Evolutionary conservation across 2,113 vertebrate species (phyloP).

Genomic region (Ranitomeya variabilis): DNA sequence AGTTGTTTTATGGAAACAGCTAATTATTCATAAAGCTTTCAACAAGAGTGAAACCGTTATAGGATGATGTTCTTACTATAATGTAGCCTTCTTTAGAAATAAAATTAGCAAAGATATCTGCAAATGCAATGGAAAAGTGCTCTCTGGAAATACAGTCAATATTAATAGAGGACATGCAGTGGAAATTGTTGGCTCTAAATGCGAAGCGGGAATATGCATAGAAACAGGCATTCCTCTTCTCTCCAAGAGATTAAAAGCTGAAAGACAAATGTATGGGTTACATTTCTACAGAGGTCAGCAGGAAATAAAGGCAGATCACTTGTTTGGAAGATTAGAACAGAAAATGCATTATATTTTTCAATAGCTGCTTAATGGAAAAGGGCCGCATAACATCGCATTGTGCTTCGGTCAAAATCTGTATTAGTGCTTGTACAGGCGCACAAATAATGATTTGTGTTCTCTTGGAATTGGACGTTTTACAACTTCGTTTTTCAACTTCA

Average conservation of each 20-base stretch:
- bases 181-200: constrained; percentile 22
- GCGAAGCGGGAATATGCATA: not conserved
- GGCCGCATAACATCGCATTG: constrained; percentile 23
- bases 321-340: constrained; percentile 36
- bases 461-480: not conserved
- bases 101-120: not conserved
- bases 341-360: constrained; percentile 39
- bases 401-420: not conserved
- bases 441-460: constrained; percentile 36
- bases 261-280: constrained; percentile 34
- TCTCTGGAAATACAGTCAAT: constrained; percentile 5
- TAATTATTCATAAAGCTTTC: no score
- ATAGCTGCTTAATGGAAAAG: constrained; percentile 20
- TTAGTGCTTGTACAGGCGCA: not conserved
- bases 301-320: constrained; percentile 34
- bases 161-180: constrained; percentile 12
- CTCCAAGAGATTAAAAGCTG: constrained; percentile 26
- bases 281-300: constrained; percentile 42
- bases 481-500: no score
- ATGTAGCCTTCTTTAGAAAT: not conserved
- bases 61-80: not conserved
- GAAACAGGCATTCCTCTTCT: not conserved
- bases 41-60: not conserved
- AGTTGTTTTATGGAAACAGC: no score
- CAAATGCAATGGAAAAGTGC: not conserved